Conservation (phyloP, 2,797 vertebrate genomes). For the Sphenodon punctatus region DNA sequence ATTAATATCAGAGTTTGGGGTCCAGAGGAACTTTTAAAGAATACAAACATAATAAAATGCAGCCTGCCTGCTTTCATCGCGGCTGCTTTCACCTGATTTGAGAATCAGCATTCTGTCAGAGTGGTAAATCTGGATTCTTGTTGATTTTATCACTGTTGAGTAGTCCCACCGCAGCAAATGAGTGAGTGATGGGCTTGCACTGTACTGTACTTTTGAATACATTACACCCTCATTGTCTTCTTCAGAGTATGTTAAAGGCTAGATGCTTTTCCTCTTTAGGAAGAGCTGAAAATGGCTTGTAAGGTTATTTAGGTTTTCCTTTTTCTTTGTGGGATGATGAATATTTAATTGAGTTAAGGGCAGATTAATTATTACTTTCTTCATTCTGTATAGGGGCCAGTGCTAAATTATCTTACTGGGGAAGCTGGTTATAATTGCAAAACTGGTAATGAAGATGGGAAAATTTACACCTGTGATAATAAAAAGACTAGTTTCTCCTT, state of each 20-base stretch:
- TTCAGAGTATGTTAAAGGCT: neutral
- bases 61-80: constrained; percentile 46
- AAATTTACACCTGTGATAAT: constrained; percentile 68
- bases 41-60: neutral
- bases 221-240: constrained; percentile 31
- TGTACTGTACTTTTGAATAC: neutral
- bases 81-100: constrained; percentile 36
- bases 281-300: constrained; percentile 31
- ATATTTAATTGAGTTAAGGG: constrained; percentile 68
- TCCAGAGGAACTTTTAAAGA: constrained; percentile 13
- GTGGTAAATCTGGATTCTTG: constrained; percentile 35
- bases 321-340: constrained; percentile 20
- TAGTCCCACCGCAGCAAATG: constrained; percentile 44
- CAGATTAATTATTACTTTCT: constrained; percentile 53
- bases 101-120: constrained; percentile 40
- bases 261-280: neutral
- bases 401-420: constrained; percentile 55
- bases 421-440: constrained; percentile 62
- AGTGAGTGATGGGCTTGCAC: constrained; percentile 65
- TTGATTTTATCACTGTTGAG: constrained; percentile 58
- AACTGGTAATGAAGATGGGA: constrained; percentile 69
- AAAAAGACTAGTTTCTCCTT: constrained; percentile 45
- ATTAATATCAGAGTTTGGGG: neutral
- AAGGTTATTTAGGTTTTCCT: constrained; percentile 56
- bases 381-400: constrained; percentile 43